phyloP scores from a whole-genome alignment of 2,113 vertebrate species.

The Ammodytes dubius region DNA sequence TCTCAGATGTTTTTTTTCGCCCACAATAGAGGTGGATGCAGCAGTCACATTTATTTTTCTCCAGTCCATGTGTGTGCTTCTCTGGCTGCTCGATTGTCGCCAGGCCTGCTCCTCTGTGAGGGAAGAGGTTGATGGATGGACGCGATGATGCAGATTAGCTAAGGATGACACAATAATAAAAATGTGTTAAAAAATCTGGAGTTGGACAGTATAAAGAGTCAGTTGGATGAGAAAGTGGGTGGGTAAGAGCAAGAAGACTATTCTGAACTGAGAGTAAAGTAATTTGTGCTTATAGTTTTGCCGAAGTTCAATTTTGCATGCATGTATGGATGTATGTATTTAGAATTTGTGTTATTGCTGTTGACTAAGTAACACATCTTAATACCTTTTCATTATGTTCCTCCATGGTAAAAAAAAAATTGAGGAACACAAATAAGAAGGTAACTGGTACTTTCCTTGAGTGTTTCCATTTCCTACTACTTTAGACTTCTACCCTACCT shows the following conservation, averaged over 20 bases:
- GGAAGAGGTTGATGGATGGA: conserved; percentile 35
- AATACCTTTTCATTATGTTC: too few species aligned
- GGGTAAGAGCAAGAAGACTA: too few species aligned
- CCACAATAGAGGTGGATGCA: neutral
- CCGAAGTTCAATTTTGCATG: too few species aligned
- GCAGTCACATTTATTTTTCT: neutral
- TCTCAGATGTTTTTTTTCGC: conserved; percentile 35
- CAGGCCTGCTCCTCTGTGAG: conserved; percentile 41
- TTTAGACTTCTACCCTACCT: neutral
- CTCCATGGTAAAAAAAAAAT: too few species aligned
- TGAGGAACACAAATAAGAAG: too few species aligned
- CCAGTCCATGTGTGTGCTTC: conserved; percentile 5
- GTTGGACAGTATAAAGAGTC: conserved; percentile 4
- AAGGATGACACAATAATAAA: conserved; percentile 4
- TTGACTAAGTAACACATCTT: too few species aligned
- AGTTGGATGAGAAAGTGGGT: too few species aligned
- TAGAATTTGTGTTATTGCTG: too few species aligned
- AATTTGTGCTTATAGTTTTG: too few species aligned
- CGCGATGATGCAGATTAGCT: conserved; percentile 77
- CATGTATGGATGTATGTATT: too few species aligned
- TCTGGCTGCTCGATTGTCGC: conserved; percentile 13
- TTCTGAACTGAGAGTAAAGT: too few species aligned
- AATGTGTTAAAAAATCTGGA: neutral
- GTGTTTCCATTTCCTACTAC: neutral
- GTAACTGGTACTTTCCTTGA: neutral